Percentiles rank a stretch among this genome's conserved stretches.
Evolutionary conservation across 2,113 vertebrate species (phyloP).

Genomic region (Mirounga angustirostris): DNA sequence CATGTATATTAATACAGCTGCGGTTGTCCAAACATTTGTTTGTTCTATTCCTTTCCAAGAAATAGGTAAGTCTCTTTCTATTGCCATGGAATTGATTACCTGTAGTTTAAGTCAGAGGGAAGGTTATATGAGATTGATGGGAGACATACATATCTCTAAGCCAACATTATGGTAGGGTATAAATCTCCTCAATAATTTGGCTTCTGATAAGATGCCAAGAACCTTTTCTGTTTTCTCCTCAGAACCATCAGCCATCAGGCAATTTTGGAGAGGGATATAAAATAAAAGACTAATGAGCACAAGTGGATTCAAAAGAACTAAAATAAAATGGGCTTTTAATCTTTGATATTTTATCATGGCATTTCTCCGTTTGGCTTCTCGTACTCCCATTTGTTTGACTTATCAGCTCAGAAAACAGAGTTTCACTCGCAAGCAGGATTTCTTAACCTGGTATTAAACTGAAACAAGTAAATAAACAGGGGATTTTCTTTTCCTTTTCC

Average conservation of each 20-base stretch:
- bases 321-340: slow-evolving; percentile 60
- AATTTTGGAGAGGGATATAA: slow-evolving; percentile 73
- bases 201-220: slow-evolving; percentile 64
- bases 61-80: slow-evolving; percentile 65
- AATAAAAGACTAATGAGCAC: slow-evolving; percentile 56
- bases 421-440: background rate
- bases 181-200: slow-evolving; percentile 64
- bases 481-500: background rate
- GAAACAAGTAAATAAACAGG: background rate
- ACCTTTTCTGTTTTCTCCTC: slow-evolving; percentile 62
- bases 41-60: slow-evolving; percentile 79
- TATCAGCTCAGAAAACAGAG: background rate
- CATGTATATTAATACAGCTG: slow-evolving; percentile 88
- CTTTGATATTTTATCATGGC: slow-evolving; percentile 24
- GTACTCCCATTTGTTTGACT: background rate
- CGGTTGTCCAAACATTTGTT: slow-evolving; percentile 84
- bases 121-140: slow-evolving; percentile 73
- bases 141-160: slow-evolving; percentile 39
- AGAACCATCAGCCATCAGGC: slow-evolving; percentile 52
- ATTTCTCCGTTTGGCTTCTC: slow-evolving; percentile 43
- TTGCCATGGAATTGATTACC: slow-evolving; percentile 73
- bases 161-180: slow-evolving; percentile 20
- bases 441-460: background rate
- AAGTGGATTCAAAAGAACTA: slow-evolving; percentile 41
- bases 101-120: slow-evolving; percentile 76